Evolutionary conservation across 2,797 vertebrate genomes (phyloP).

Genomic region (Thripadectes ignobilis): DNA sequence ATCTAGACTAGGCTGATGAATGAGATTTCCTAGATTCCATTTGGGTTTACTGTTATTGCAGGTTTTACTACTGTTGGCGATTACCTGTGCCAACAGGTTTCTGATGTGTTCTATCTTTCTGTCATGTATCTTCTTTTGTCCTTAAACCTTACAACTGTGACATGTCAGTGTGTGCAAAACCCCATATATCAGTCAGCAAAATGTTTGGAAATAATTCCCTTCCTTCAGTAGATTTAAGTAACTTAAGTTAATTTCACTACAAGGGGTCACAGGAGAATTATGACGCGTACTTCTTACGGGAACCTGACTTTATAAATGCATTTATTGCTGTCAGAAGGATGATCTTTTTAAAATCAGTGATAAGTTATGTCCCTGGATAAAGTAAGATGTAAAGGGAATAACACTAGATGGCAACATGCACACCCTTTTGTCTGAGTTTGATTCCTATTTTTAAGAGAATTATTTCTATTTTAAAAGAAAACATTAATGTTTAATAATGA

Average conservation of each 20-base stretch:
- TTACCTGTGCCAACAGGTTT: not conserved
- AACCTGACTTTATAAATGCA: not conserved
- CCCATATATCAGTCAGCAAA: not conserved
- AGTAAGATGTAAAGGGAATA: not conserved
- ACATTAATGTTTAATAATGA: not conserved
- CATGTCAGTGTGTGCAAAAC: not conserved
- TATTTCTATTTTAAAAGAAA: not conserved
- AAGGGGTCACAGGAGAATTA: not conserved
- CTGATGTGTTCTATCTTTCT: not conserved
- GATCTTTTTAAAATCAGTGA: not conserved
- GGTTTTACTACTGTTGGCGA: not conserved
- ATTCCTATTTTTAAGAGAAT: not conserved
- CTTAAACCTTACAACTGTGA: not conserved
- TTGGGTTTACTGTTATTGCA: not conserved
- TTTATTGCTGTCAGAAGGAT: not conserved
- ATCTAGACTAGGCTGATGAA: not conserved
- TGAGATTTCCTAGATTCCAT: not conserved
- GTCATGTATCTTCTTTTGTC: not conserved
- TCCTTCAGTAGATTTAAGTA: not conserved
- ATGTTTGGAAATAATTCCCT: not conserved
- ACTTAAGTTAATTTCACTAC: not conserved
- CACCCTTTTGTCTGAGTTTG: not conserved
- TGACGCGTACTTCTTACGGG: not conserved
- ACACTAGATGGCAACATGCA: conserved; percentile 49
- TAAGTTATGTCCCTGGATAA: not conserved